Base-by-base conservation (phyloP, 2,113 vertebrate species). In the Recurvirostra avosetta region DNA sequence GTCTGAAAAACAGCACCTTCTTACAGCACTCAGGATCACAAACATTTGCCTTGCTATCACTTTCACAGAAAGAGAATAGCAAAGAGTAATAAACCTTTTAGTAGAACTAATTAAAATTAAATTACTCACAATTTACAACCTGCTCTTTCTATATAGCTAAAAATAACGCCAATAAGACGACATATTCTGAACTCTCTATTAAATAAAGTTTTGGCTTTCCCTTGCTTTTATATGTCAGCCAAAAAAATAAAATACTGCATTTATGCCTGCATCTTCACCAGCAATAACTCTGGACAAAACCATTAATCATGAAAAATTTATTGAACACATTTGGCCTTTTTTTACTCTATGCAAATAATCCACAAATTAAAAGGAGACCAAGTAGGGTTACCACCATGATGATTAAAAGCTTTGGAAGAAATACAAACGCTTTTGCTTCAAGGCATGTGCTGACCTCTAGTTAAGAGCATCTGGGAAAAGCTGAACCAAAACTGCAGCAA, bases 31-130 rank as follows among this genome's bases (percentile, higher is more conserved):
- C 21, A 22, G 52, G 36, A 72, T 84, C 79, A 56, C 26, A 71
- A 82, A 71, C 38, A 29, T 74, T 88, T 85, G 83, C 84, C 36
- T 83, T 76, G 20, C 52, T 72, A 63, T 53, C 19, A 26, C 27
- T 81, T 61, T 45, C 76, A 72, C 6, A 40, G 84, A 62, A 85
- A 58, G 19, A 82, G 61, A 88, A 45, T 2, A 55, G 25, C 40
- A 63, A 56, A 63, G 59, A 79, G 72, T 23, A 80, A 92, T 90
- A 95, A 92, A 92, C 83, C 40, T 89, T 95, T 90, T 61, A 92
- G 76, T 72, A 84, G 52, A 61, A 40, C 82, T 91, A 96, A 97
- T 96, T 95, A 92, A 97, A 97, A 95, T 94, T 43, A 78, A 95
- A 95, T 86, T 75, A 87, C 43, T 95, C 41, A 68, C 22, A 68